A percentile compares a stretch with the other conserved stretches of the same genome.
These are phyloP conservation scores for Anas platyrhynchos DNA, from an alignment of 2,113 vertebrate species.

Conservation along the genomic window DNA sequence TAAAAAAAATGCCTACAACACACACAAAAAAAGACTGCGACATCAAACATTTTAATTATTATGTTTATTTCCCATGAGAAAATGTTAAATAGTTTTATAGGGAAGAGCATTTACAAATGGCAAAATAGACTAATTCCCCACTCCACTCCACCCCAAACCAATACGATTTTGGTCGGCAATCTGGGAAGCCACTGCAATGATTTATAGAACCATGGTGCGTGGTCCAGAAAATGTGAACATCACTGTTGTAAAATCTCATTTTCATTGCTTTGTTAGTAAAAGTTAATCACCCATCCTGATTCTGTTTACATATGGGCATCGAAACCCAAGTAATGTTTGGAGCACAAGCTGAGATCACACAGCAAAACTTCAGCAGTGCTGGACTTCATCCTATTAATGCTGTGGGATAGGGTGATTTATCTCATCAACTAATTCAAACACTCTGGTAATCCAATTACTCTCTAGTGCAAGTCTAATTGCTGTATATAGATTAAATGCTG, in stretches of 20 bases:
- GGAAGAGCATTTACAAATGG: not conserved
- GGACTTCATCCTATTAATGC: constrained; percentile 4
- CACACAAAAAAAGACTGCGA: not conserved
- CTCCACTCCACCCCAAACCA: not conserved
- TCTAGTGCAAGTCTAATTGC: not conserved
- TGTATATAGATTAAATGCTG: not conserved
- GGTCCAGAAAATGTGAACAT: not conserved
- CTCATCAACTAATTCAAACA: not conserved
- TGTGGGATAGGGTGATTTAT: not conserved
- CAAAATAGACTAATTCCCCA: not conserved
- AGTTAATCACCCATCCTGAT: not conserved
- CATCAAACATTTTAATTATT: not conserved
- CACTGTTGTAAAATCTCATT: not conserved
- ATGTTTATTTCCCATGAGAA: not conserved
- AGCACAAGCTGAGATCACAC: not conserved
- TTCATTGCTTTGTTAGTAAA: not conserved
- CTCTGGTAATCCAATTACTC: not conserved
- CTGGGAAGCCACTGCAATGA: not conserved
- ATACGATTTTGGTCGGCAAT: not conserved
- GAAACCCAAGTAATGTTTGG: rapidly evolving
- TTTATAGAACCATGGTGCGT: rapidly evolving
- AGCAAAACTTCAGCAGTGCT: not conserved
- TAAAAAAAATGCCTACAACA: not conserved
- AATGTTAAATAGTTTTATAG: not conserved
- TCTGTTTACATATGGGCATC: not conserved